These are phyloP conservation scores for Ochropleura plecta DNA, from an alignment of 2,888 invertebrate species.

Conservation along the genomic window DNA sequence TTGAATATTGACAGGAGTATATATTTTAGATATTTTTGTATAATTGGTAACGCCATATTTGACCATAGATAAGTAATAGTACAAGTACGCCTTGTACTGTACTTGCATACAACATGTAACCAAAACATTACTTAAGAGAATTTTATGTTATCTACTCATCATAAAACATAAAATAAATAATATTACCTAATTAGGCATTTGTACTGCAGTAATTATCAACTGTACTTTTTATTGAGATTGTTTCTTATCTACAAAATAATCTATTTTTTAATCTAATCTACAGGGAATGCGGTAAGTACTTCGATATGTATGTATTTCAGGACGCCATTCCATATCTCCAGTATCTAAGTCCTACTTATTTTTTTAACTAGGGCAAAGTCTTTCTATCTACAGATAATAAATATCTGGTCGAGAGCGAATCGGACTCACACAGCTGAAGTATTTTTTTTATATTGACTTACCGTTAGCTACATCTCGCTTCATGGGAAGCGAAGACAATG, in stretches of 20 bases:
- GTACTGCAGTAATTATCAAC: constrained; percentile 15
- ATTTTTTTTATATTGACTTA: background rate
- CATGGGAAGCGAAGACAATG: background rate
- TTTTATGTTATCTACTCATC: background rate
- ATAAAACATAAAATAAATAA: background rate
- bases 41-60: background rate
- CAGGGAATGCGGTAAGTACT: background rate
- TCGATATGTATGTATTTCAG: background rate
- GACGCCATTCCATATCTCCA: background rate
- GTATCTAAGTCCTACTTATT: background rate
- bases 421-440: background rate
- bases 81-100: no score
- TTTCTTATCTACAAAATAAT: constrained; percentile 5
- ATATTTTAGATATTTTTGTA: background rate
- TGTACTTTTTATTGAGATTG: constrained; percentile 37
- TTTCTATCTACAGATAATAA: constrained; percentile 13
- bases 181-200: background rate
- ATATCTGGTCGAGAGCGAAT: background rate
- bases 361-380: constrained; percentile 28
- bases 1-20: no score
- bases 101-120: background rate
- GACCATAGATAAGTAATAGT: background rate
- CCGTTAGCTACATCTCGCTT: background rate
- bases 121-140: background rate
- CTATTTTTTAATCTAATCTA: constrained; percentile 27